Base-by-base conservation (phyloP, 2,113 vertebrate genomes). In the Xenopus borealis region DNA sequence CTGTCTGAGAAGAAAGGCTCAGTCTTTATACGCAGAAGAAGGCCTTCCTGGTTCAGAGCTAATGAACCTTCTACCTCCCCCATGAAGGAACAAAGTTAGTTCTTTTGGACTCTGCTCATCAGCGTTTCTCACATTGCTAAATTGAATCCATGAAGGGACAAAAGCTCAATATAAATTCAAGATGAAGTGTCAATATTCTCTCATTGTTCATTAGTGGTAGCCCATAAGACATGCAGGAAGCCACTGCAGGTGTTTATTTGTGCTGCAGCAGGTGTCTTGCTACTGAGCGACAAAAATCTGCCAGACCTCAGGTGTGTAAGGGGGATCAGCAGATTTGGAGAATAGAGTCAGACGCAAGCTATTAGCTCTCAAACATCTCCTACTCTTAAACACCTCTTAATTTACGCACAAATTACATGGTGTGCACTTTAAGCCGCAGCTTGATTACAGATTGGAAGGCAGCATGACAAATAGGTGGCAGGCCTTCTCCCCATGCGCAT, bases 341-440 rank as follows among this genome's bases (percentile, higher is more conserved):
- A 64, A 16, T 64, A 47, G 66, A 64, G 66, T 77, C 67, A 77
- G 74, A 66, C 74, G 33, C 67, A 64, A 70, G 74, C 66, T 67
- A 77, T 77, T 77, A 70, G 74, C 74, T 77, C 74, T 69, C 66
- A 70, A 70, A 77, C 74, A 77, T 70, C 61, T 64, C 74, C 59
- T 57, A 61, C 67, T 77, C 74, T 70, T 77, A 77, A 77, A 77
- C 73, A 70, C 74, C 66, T 70, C 61, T 77, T 77, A 77, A 77
- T 77, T 69, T 77, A 57, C 47, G 59, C 65, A 64, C 74, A 77
- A 77, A 77, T 77, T 77, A 77, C 66, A 77, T 58, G 19, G 74
- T 77, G 74, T 77, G 66, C 67, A 70, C 64, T 70, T 76, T 70
- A 77, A 77, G 67, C 74, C 67, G 19, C 50, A 53, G 67, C 67